phyloP scores from a whole-genome alignment of 1,140 invertebrate species.

The Drosophila guanche region DNA sequence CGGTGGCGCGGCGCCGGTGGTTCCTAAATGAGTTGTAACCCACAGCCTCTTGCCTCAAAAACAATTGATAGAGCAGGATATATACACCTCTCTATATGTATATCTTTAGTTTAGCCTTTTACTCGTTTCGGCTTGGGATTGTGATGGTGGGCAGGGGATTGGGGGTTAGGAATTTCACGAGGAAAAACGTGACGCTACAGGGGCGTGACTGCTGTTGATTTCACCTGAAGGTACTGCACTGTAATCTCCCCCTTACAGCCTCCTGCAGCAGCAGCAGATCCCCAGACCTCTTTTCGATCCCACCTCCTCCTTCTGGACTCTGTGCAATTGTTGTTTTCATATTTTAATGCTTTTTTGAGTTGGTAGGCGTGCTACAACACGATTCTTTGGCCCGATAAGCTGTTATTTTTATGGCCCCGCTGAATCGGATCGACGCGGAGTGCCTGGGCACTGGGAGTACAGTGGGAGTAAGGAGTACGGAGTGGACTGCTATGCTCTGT shows the following conservation, averaged over 20 bases:
- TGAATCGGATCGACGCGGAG: constrained; percentile 53
- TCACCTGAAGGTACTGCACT: constrained; percentile 54
- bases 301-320: not conserved
- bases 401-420: constrained; percentile 78
- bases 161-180: constrained; percentile 64
- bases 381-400: constrained; percentile 75
- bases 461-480: not conserved
- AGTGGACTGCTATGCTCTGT: constrained; percentile 7
- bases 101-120: constrained; percentile 47
- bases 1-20: constrained; percentile 42
- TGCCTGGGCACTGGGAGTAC: constrained; percentile 5
- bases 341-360: constrained; percentile 81
- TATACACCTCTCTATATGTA: not conserved
- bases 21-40: constrained; percentile 65
- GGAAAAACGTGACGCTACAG: constrained; percentile 70
- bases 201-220: constrained; percentile 68
- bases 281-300: not conserved
- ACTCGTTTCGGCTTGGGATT: constrained; percentile 20
- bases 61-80: constrained; percentile 29
- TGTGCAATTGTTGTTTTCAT: constrained; percentile 77
- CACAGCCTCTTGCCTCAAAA: not conserved
- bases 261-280: constrained; percentile 1
- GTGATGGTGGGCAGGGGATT: constrained; percentile 15
- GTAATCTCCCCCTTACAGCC: not conserved
- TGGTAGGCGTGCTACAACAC: constrained; percentile 76